These are phyloP conservation scores for Danionella cerebrum DNA, from an alignment of 2,113 vertebrate genomes.

Conservation along the genomic window DNA sequence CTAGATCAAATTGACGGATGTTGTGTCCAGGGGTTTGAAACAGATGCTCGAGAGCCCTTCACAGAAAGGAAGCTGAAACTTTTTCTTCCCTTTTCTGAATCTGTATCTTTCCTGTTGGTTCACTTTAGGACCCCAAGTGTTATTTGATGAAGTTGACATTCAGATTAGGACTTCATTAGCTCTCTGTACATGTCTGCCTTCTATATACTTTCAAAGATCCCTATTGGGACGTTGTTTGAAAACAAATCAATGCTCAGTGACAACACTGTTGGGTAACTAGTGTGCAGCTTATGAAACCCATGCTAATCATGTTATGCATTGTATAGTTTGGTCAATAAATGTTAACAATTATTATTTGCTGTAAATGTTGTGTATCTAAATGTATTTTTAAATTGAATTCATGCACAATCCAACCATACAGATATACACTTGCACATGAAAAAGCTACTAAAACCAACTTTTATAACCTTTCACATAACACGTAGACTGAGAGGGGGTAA, in stretches of 20 bases:
- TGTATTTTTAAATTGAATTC: too few species aligned
- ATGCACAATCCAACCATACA: too few species aligned
- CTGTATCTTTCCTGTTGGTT: neutral
- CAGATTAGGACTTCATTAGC: neutral
- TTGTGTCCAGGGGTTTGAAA: neutral
- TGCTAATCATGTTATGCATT: too few species aligned
- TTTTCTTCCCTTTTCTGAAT: neutral
- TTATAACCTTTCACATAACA: too few species aligned
- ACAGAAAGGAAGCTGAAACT: neutral
- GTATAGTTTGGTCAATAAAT: too few species aligned
- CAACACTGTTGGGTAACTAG: neutral
- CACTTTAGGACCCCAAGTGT: neutral
- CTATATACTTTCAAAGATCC: neutral
- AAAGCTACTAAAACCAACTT: too few species aligned
- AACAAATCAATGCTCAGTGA: neutral
- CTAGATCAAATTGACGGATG: constrained; percentile 16
- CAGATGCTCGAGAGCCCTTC: constrained; percentile 4
- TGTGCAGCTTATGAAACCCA: too few species aligned
- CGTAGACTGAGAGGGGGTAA: too few species aligned
- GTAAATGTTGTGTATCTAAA: too few species aligned
- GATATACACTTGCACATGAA: too few species aligned
- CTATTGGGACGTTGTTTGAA: neutral
- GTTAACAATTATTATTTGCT: too few species aligned
- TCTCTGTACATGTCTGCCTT: neutral
- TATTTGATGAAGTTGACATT: neutral